Base-by-base conservation (phyloP, 2,113 vertebrate genomes). In the Seriola dumerili region DNA sequence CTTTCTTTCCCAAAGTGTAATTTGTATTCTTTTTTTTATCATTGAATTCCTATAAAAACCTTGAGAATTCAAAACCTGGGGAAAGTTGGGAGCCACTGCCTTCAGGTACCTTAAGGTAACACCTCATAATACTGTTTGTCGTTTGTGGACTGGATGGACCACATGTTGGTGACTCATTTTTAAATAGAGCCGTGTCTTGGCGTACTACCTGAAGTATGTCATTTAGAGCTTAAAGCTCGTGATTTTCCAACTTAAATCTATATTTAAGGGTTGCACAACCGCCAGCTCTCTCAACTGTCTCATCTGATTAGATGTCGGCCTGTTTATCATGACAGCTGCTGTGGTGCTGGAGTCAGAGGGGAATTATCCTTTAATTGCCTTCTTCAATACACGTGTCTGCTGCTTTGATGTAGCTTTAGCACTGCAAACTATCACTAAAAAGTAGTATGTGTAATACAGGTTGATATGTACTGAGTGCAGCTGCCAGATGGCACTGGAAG, bases 301-400 rank as follows among this genome's bases (percentile, higher is more conserved):
- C 46, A 36, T 90, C 72, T 83, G 82, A 91, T 88, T 78, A 88
- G 80, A 90, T 19, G 32, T 72, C 34, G 1, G 76, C 73, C 65
- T 40, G 72, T 78, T 89, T 78, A 88, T 82, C 78, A 2, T 80
- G 87, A 85, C 91, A 90, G 84, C 79, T 83, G 79, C 85, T 38
- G 54, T 23, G 12, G 65, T 48, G 58, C 81, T 73, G 5, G 0
- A 85, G 83, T 78, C 84, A 74, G 71, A 72, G 69, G 78, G 81
- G 84, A 91, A 83, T 91, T 81, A 83, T 81, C 50, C 83, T 82
- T 85, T 89, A 87, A 91, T 87, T 88, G 70, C 87, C 79, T 83
- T 64, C 84, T 81, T 85, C 76, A 83, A 69, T 76, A 59, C 74
- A 64, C 75, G 66, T 72, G 76, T 81, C 42, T 71, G 74, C 46